These are phyloP conservation scores for Holacanthella duospinosa DNA, from an alignment of 2,888 invertebrate species.

Conservation along the genomic window DNA sequence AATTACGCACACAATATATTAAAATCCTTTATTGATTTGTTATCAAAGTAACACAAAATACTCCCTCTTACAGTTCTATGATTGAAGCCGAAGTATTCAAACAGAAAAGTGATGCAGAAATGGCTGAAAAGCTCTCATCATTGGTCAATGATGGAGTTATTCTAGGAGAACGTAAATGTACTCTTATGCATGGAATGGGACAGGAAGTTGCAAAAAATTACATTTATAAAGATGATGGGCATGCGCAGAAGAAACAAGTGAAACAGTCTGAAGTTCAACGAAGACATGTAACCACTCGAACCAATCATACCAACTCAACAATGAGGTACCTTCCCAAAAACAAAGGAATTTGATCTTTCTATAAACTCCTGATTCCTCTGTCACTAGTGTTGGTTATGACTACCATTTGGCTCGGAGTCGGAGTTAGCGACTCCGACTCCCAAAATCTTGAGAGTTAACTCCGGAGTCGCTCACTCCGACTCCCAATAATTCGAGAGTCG, in stretches of 20 bases:
- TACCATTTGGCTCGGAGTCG: too few species aligned
- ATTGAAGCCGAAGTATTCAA: conserved; percentile 24
- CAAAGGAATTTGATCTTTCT: too few species aligned
- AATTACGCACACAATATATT: background rate
- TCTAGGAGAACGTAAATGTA: conserved; percentile 25
- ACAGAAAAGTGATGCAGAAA: conserved; percentile 25
- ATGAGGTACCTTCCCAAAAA: too few species aligned
- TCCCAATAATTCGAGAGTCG: too few species aligned
- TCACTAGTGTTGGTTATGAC: too few species aligned
- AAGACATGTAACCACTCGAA: background rate
- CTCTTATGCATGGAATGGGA: conserved; percentile 28
- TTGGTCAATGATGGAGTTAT: conserved; percentile 23
- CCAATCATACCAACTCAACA: too few species aligned
- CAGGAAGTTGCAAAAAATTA: conserved; percentile 27
- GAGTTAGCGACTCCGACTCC: too few species aligned
- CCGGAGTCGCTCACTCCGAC: too few species aligned
- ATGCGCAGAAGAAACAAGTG: background rate
- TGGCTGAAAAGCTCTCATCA: conserved; percentile 21
- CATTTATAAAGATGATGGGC: conserved; percentile 27
- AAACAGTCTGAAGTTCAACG: too few species aligned
- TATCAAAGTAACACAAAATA: background rate
- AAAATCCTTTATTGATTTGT: background rate
- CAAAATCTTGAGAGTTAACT: too few species aligned
- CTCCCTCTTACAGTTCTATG: conserved; percentile 23
- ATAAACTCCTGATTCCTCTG: too few species aligned